phyloP scores from a whole-genome alignment of 2,888 invertebrate species.

The Auanema freiburgensis region DNA sequence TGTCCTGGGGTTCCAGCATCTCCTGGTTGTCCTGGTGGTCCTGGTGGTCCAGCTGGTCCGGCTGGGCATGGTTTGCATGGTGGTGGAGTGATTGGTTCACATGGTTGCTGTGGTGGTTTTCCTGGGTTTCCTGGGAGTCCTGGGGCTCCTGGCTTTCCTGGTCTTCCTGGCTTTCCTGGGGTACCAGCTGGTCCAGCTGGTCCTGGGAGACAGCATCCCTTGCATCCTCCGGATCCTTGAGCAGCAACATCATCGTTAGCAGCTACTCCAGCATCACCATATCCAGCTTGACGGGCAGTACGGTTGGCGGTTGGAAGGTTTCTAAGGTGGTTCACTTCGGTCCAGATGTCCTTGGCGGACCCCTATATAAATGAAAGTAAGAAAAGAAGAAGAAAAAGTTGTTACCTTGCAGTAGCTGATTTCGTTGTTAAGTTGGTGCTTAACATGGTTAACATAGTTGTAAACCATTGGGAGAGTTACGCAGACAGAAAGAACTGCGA shows the following conservation, averaged over 20 bases:
- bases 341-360: conserved; percentile 47
- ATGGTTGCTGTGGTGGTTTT: conserved; percentile 47
- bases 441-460: conserved; percentile 41
- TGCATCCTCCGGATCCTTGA: conserved; percentile 36
- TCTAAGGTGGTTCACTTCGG: conserved; percentile 45
- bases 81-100: conserved; percentile 52
- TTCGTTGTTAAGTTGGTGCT: conserved; percentile 36
- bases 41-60: conserved; percentile 52
- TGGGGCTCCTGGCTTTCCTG: conserved; percentile 53
- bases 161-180: conserved; percentile 38
- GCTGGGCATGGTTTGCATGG: conserved; percentile 49
- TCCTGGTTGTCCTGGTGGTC: conserved; percentile 46
- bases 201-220: conserved; percentile 53
- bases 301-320: conserved; percentile 42
- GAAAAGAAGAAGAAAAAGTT: neutral
- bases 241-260: conserved; percentile 21
- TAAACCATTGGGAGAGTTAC: conserved; percentile 46
- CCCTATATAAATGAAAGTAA: conserved; percentile 17
- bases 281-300: conserved; percentile 49
- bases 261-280: conserved; percentile 39
- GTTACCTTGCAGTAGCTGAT: conserved; percentile 38
- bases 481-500: conserved; percentile 40
- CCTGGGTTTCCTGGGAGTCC: conserved; percentile 52
- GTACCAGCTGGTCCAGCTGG: conserved; percentile 42
- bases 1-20: conserved; percentile 32